Evolutionary conservation across 2,888 invertebrate genomes (phyloP).

Genomic region (Poecilus cupreus): DNA sequence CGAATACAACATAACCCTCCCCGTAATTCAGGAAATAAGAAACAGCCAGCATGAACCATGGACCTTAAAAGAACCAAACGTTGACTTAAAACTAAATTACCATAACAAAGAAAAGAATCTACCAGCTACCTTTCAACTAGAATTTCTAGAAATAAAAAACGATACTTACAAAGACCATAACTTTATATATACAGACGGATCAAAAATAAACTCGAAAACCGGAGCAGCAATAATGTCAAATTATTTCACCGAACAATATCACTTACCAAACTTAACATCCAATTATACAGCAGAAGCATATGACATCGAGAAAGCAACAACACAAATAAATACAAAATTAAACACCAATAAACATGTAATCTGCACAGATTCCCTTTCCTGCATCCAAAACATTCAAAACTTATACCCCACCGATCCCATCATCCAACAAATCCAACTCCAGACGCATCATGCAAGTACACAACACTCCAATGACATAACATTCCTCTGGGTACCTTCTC

Average conservation of each 20-base stretch:
- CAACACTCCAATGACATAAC: background rate
- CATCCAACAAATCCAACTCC: background rate
- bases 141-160: background rate
- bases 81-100: background rate
- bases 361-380: background rate
- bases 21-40: background rate
- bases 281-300: constrained; percentile 1
- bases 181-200: background rate
- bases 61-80: background rate
- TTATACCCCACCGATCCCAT: background rate
- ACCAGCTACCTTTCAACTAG: background rate
- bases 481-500: background rate
- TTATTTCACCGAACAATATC: background rate
- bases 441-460: background rate
- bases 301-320: background rate
- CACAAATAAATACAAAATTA: background rate
- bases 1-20: background rate
- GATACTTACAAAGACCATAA: background rate
- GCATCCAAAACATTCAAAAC: constrained; percentile 1
- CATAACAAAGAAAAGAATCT: background rate
- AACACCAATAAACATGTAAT: background rate
- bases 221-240: background rate
- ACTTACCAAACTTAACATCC: background rate
- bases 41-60: background rate
- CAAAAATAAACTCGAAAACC: background rate